These are phyloP conservation scores for Holothuria glaberrima DNA, from an alignment of 35 echinoderm and acorn worm genomes.

Conservation along the genomic window DNA sequence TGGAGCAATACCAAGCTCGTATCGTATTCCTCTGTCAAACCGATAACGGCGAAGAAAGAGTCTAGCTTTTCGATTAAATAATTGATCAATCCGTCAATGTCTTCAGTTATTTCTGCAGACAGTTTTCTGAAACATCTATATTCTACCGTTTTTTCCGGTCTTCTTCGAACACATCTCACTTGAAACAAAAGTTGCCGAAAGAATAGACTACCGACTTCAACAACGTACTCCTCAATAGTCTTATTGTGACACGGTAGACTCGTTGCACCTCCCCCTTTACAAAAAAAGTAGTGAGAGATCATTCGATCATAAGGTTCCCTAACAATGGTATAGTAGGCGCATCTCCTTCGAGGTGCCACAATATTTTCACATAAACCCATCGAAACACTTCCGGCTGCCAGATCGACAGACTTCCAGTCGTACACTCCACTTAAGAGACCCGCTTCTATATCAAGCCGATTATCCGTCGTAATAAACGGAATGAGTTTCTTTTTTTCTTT, in stretches of 20 bases:
- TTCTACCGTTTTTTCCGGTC: background rate
- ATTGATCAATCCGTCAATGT: conserved; percentile 28
- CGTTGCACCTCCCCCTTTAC: conserved; percentile 55
- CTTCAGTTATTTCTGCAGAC: background rate
- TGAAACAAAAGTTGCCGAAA: conserved; percentile 71
- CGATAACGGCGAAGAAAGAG: conserved; percentile 58
- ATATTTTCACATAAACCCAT: background rate
- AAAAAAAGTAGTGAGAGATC: conserved; percentile 69
- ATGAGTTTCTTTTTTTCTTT: background rate
- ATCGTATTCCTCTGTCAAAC: conserved; percentile 59
- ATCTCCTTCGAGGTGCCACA: background rate
- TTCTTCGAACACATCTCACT: background rate
- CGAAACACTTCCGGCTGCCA: background rate
- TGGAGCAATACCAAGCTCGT: conserved; percentile 41
- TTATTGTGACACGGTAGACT: conserved; percentile 41
- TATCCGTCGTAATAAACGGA: background rate
- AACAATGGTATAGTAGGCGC: conserved; percentile 75
- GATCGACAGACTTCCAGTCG: background rate
- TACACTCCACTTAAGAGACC: background rate
- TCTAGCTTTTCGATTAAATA: conserved; percentile 55
- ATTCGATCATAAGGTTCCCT: conserved; percentile 71
- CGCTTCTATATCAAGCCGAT: background rate
- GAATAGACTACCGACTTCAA: conserved; percentile 77
- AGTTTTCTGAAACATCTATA: background rate
- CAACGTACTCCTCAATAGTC: conserved; percentile 67